Evolutionary conservation across 2,797 vertebrate genomes (phyloP).

Genomic region (Spinus olivaceus): DNA sequence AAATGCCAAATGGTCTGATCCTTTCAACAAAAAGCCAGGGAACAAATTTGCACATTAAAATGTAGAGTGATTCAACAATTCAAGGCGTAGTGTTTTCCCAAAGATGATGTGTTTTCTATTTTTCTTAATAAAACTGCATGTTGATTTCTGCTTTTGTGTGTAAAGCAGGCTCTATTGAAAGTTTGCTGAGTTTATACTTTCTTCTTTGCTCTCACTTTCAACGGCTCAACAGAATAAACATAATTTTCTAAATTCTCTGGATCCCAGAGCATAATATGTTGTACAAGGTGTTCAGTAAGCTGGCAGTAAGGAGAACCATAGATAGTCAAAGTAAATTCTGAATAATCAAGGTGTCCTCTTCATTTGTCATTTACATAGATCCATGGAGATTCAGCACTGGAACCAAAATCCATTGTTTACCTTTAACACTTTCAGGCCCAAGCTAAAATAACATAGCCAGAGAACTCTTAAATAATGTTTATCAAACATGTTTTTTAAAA

Average conservation of each 20-base stretch:
- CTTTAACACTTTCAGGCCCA: background rate
- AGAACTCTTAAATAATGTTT: background rate
- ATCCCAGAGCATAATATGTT: background rate
- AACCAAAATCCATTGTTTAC: background rate
- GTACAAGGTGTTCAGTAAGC: background rate
- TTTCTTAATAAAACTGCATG: slow-evolving; percentile 37
- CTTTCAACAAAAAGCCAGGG: slow-evolving; percentile 48
- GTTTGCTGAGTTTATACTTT: background rate
- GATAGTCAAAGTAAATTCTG: background rate
- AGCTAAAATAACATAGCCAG: background rate
- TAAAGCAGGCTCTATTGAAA: background rate
- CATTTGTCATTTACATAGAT: background rate
- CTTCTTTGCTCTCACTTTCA: background rate
- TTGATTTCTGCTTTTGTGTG: slow-evolving; percentile 26
- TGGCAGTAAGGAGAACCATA: background rate
- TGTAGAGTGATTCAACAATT: slow-evolving; percentile 48
- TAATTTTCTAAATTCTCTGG: background rate
- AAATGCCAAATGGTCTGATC: slow-evolving; percentile 67
- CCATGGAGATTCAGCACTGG: background rate
- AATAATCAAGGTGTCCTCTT: background rate
- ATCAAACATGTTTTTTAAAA: background rate
- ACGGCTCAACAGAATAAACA: background rate
- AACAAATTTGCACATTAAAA: slow-evolving; percentile 66
- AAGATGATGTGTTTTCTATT: slow-evolving; percentile 23
- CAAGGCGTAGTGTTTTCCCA: slow-evolving; percentile 2